Conservation (phyloP, 2,113 vertebrate genomes). For the Colius striatus region DNA sequence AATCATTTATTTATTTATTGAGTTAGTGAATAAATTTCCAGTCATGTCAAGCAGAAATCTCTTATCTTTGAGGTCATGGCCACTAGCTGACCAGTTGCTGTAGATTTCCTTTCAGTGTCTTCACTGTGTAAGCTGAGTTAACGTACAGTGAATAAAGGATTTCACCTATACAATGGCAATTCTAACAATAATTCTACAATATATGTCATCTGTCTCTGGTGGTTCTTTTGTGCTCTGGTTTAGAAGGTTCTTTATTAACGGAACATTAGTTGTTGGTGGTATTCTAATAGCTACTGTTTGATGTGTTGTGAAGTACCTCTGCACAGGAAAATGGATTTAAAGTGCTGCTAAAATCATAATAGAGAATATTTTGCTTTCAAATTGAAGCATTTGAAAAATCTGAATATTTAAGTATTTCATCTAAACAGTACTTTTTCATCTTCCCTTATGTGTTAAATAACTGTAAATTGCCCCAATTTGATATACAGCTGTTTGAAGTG, state of each 20-base stretch:
- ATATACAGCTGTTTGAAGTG: background rate
- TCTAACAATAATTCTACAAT: background rate
- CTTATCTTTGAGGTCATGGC: background rate
- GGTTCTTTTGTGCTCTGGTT: background rate
- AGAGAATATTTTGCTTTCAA: background rate
- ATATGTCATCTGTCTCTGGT: background rate
- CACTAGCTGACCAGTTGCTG: background rate
- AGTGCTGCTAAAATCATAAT: background rate
- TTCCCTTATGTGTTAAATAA: background rate
- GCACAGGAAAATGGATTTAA: background rate
- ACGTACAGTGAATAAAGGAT: background rate
- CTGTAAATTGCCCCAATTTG: background rate
- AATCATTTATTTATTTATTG: background rate
- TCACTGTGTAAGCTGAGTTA: background rate
- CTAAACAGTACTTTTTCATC: background rate
- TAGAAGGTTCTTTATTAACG: background rate
- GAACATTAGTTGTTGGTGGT: background rate
- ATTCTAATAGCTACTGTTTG: background rate
- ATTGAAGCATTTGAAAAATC: background rate
- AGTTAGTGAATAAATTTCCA: background rate
- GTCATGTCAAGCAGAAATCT: background rate
- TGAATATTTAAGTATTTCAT: background rate
- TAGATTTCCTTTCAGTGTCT: background rate
- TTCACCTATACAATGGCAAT: background rate
- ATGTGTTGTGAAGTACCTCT: background rate